A percentile compares a stretch with the other conserved stretches of the same genome.
Conservation (phyloP, 2,797 vertebrate genomes). For the Antrozous pallidus region DNA sequence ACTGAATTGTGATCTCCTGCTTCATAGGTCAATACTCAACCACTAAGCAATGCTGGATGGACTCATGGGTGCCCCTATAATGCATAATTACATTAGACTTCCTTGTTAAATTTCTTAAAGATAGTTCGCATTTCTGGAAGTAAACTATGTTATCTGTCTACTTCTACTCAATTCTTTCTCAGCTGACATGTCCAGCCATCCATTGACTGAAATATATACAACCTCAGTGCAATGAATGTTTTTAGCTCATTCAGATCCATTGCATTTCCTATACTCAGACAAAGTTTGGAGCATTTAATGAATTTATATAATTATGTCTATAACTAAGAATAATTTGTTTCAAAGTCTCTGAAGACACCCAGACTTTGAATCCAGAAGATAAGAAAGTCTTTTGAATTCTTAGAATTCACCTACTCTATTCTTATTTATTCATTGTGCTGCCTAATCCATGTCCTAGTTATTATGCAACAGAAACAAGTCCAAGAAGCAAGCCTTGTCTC, state of each 20-base stretch:
- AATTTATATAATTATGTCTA: not conserved
- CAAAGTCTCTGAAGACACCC: not conserved
- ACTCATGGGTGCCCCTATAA: not conserved
- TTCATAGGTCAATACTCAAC: too few species aligned
- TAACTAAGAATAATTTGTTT: conserved; percentile 7
- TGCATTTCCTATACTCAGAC: not conserved
- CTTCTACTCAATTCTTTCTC: not conserved
- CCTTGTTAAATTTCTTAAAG: not conserved
- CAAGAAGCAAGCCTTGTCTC: not conserved
- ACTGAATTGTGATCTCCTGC: too few species aligned
- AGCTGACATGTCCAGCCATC: not conserved
- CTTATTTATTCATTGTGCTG: not conserved
- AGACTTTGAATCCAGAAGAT: not conserved
- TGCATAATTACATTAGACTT: not conserved
- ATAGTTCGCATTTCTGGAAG: not conserved
- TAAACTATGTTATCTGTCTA: not conserved
- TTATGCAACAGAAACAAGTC: not conserved
- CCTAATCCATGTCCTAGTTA: not conserved
- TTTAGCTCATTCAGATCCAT: not conserved
- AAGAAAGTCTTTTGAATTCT: not conserved
- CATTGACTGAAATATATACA: not conserved
- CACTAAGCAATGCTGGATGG: too few species aligned
- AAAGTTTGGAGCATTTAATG: not conserved
- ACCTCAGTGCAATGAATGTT: not conserved
- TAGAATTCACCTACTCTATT: not conserved